Conservation (phyloP, 2,797 vertebrate species). For the Pampus argenteus region DNA sequence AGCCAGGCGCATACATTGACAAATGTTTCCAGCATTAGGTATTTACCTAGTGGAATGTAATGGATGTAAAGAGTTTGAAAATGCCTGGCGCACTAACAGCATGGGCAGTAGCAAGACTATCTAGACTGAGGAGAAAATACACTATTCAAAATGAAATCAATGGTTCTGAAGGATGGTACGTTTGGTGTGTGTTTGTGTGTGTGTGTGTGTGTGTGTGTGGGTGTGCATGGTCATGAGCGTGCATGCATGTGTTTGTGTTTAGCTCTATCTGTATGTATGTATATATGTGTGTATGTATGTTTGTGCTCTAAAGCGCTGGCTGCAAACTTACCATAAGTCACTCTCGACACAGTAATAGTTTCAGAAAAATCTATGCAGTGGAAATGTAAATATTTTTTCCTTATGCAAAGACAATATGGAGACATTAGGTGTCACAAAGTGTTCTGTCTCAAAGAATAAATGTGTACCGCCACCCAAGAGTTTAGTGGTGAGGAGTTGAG, state of each 20-base stretch:
- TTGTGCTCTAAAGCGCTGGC: constrained; percentile 56
- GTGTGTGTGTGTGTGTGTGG: not conserved
- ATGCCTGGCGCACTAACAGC: constrained; percentile 82
- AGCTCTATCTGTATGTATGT: constrained; percentile 25
- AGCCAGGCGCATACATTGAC: constrained; percentile 87
- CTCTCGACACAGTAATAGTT: constrained; percentile 67
- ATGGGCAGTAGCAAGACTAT: constrained; percentile 82
- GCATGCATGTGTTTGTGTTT: constrained; percentile 34
- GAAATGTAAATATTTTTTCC: constrained; percentile 66
- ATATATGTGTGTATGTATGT: constrained; percentile 41
- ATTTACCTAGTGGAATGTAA: constrained; percentile 88
- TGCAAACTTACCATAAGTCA: constrained; percentile 73
- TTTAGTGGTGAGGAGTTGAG: constrained; percentile 24
- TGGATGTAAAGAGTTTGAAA: constrained; percentile 87
- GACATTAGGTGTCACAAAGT: constrained; percentile 49
- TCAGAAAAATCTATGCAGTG: constrained; percentile 54
- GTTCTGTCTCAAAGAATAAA: constrained; percentile 47
- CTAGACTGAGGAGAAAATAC: constrained; percentile 75
- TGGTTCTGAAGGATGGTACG: constrained; percentile 68
- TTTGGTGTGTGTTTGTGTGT: constrained; percentile 24
- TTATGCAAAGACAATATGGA: constrained; percentile 46
- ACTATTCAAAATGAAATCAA: constrained; percentile 80
- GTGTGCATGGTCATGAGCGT: constrained; percentile 2
- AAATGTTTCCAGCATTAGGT: constrained; percentile 88
- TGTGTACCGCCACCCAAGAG: not conserved